Conservation (phyloP, 2,888 invertebrate species). For the Norana najaformis region DNA sequence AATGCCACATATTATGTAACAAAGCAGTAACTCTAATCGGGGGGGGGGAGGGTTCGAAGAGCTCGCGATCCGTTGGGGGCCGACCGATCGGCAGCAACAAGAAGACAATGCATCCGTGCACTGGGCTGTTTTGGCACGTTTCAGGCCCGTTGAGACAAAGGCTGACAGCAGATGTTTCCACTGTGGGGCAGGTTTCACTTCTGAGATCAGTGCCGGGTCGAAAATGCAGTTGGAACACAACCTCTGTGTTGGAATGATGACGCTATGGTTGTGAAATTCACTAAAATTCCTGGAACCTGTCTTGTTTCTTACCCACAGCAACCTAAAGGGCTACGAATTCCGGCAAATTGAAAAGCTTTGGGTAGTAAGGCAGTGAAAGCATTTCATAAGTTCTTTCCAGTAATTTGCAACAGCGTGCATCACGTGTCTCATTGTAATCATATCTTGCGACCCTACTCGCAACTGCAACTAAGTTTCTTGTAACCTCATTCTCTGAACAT, state of each 20-base stretch:
- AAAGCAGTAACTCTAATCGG: neutral
- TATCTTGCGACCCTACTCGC: neutral
- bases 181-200: neutral
- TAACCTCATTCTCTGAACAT: neutral
- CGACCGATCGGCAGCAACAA: neutral
- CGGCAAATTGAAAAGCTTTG: neutral
- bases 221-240: neutral
- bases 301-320: neutral
- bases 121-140: neutral
- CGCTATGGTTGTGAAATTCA: neutral
- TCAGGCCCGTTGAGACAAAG: neutral
- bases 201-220: neutral
- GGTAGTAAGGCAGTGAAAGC: neutral
- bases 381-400: neutral
- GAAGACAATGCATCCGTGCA: too few relatives aligned
- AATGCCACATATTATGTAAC: slow-evolving; percentile 5
- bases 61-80: neutral
- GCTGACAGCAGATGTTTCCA: neutral
- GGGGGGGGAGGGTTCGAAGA: too few relatives aligned
- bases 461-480: neutral
- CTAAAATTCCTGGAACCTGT: neutral
- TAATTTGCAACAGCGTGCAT: neutral
- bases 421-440: neutral
- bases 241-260: slow-evolving; percentile 13
- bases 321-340: neutral